Conservation (phyloP, 1,140 invertebrate genomes). For the Zaprionus gabonicus region DNA sequence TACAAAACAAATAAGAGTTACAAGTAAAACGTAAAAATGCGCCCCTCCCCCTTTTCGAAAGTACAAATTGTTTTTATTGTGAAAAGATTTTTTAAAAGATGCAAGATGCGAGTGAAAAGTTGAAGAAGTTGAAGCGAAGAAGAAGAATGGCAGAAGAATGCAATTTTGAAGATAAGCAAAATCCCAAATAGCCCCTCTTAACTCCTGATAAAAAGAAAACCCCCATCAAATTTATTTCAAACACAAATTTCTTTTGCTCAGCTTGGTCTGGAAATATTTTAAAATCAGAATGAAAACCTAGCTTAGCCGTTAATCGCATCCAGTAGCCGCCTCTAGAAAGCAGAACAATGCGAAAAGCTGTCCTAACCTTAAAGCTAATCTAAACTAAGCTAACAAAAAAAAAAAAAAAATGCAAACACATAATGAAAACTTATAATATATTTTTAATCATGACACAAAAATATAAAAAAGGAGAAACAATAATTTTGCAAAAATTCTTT, state of each 20-base stretch:
- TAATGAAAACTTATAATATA: not conserved
- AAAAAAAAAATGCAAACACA: slow-evolving; percentile 9
- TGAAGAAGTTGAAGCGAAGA: slow-evolving; percentile 49
- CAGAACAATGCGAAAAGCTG: slow-evolving; percentile 11
- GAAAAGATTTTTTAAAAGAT: slow-evolving; percentile 77
- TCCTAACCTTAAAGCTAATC: slow-evolving; percentile 15
- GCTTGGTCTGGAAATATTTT: slow-evolving; percentile 21
- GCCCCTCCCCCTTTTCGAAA: slow-evolving; percentile 84
- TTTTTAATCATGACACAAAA: slow-evolving; percentile 17
- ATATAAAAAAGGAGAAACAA: slow-evolving; percentile 29
- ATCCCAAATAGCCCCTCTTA: not conserved
- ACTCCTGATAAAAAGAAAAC: not conserved
- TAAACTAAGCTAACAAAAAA: slow-evolving; percentile 30
- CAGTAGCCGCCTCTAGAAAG: slow-evolving; percentile 39
- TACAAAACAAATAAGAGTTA: slow-evolving; percentile 37
- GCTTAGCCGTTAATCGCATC: slow-evolving; percentile 26
- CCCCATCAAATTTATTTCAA: slow-evolving; percentile 1
- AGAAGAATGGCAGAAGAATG: slow-evolving; percentile 36
- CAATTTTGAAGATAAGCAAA: slow-evolving; percentile 16
- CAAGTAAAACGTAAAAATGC: slow-evolving; percentile 61
- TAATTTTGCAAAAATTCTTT: slow-evolving; percentile 45
- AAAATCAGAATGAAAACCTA: slow-evolving; percentile 1
- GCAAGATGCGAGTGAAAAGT: slow-evolving; percentile 54
- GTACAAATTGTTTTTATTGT: slow-evolving; percentile 85
- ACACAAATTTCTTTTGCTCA: slow-evolving; percentile 16